Evolutionary conservation across 2,888 invertebrate species (phyloP).

Genomic region (Vanessa cardui): DNA sequence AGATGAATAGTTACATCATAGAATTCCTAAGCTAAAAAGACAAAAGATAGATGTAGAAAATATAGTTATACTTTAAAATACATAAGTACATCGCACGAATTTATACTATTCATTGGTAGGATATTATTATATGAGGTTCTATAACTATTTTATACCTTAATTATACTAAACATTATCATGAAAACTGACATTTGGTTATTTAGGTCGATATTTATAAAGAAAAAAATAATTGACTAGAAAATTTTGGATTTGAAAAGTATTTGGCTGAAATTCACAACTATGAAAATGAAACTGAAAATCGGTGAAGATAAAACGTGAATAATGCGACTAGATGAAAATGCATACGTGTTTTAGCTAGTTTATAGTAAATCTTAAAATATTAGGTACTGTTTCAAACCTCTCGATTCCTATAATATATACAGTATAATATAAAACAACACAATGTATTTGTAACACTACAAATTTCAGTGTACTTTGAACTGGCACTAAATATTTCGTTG

Average conservation of each 20-base stretch:
- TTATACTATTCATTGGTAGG: conserved; percentile 64
- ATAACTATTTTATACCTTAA: conserved; percentile 35
- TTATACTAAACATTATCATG: conserved; percentile 34
- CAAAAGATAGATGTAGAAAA: conserved; percentile 28
- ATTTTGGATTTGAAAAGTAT: conserved; percentile 72
- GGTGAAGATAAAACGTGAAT: conserved; percentile 43
- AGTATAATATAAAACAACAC: conserved; percentile 8
- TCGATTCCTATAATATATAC: conserved; percentile 27
- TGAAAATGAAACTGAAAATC: conserved; percentile 48
- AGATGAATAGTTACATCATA: conserved; percentile 14
- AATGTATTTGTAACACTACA: conserved; percentile 22
- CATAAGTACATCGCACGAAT: conserved; percentile 25
- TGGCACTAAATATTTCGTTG: conserved; percentile 76
- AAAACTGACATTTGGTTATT: conserved; percentile 52
- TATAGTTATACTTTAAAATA: conserved; percentile 27
- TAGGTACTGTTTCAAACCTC: conserved; percentile 24
- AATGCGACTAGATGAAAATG: conserved; percentile 67
- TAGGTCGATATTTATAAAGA: conserved; percentile 56
- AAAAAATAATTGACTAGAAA: conserved; percentile 76
- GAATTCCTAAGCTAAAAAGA: conserved; percentile 1
- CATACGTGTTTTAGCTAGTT: conserved; percentile 47
- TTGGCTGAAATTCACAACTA: conserved; percentile 66
- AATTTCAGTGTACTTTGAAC: conserved; percentile 48
- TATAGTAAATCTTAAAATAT: conserved; percentile 26
- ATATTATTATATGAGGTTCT: conserved; percentile 57